Conservation (phyloP, 23 tunicate species). For the Trididemnum miniatum region DNA sequence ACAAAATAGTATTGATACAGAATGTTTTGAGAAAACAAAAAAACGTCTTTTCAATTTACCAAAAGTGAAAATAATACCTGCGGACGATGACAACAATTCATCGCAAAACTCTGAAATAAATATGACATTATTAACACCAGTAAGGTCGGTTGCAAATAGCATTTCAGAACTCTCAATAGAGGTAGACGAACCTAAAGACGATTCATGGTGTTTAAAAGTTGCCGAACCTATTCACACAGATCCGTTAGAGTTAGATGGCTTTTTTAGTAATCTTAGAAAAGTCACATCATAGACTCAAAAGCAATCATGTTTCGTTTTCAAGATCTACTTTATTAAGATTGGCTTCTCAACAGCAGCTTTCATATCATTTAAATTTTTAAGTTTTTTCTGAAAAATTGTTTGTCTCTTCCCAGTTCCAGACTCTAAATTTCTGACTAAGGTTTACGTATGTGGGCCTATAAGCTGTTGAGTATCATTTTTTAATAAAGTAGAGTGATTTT, state of each 20-base stretch:
- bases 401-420: too few species aligned
- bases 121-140: conserved; percentile 40
- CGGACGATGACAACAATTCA: not conserved
- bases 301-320: too few species aligned
- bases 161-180: conserved; percentile 78
- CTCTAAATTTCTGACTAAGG: too few species aligned
- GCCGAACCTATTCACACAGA: conserved; percentile 44
- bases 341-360: too few species aligned
- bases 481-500: too few species aligned
- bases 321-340: too few species aligned
- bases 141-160: conserved; percentile 74
- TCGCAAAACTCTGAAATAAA: conserved; percentile 1
- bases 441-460: too few species aligned
- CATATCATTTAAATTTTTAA: too few species aligned
- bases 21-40: not conserved
- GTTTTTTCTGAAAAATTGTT: too few species aligned
- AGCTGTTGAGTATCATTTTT: too few species aligned
- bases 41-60: not conserved
- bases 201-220: conserved; percentile 63
- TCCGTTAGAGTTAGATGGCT: conserved; percentile 77
- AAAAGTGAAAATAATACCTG: conserved; percentile 19
- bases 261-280: conserved; percentile 74
- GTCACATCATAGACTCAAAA: conserved; percentile 47
- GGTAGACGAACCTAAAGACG: conserved; percentile 22
- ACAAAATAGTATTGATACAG: not conserved